Base-by-base conservation (phyloP, 2,888 invertebrate species). In the Nemotelus nigrinus region DNA sequence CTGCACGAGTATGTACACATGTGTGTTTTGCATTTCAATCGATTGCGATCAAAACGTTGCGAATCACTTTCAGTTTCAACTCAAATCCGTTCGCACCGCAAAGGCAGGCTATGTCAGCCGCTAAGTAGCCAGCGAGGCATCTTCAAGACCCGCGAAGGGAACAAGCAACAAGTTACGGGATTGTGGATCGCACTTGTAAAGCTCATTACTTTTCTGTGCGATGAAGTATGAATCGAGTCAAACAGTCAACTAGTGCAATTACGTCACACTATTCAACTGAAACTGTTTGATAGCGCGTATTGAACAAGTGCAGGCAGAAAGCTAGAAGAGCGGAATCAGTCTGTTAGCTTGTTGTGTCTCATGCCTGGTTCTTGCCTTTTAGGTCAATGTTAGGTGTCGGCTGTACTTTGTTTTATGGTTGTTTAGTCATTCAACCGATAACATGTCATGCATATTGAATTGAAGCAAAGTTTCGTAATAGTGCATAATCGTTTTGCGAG, bases 321-420 rank as follows among this genome's bases (percentile, higher is more conserved):
- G 53, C 53, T 53, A 10, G 53, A 53, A 53, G 53, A 6, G 10
- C 10, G 1, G 7, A 6, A 53, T 53, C 7, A 8, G 10, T 8
- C 10, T 1, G 6, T 53, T 2, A 57, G 25, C 57, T n/a, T 7
- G 10, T 57, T 45, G 67, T 3, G 50, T 50, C 7, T 48, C 44
- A 50, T 55, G 53, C 55, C 55, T 70, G 53, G 2, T 43, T 55
- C 2, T 10, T 70, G 44, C 43, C 55, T 70, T 70, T 70, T 70
- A 43, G 70, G 70, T 70, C 70, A 70, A 70, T 70, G 70, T 43
- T 70, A 70, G 70, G 70, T 70, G 70, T 53, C 70, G 55, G 47
- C 70, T 47, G 44, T 10, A 70, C 55, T 53, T 25, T n/a, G 44
- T 53, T 41, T 43, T 70, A 55, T 41, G 47, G 55, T 70, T 39